Evolutionary conservation across 2,113 vertebrate genomes (phyloP).

Genomic region (Bubo blakistoni): DNA sequence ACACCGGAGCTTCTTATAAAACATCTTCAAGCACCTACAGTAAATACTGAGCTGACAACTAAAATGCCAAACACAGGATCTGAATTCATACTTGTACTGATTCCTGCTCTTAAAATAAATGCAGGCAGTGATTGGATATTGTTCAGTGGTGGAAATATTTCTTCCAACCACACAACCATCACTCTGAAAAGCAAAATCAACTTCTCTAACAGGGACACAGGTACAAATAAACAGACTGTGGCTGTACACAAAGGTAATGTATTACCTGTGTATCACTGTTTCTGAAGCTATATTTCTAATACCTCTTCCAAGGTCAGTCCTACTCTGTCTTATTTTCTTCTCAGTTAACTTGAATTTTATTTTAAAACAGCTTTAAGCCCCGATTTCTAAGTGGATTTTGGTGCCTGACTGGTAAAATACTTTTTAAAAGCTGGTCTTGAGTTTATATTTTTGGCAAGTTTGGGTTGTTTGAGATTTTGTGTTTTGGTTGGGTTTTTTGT

Average conservation of each 20-base stretch:
- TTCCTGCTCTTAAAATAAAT: slow-evolving; percentile 60
- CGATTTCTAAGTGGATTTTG: not conserved
- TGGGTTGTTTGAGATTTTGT: not conserved
- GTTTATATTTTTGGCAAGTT: not conserved
- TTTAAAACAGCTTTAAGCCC: not conserved
- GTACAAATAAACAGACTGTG: not conserved
- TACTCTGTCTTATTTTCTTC: not conserved
- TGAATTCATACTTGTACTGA: slow-evolving; percentile 24
- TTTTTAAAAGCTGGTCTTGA: not conserved
- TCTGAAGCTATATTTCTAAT: not conserved
- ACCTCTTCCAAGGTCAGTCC: not conserved
- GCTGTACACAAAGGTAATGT: not conserved
- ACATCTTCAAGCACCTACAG: slow-evolving; percentile 14
- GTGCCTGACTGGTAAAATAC: not conserved
- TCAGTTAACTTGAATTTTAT: not conserved
- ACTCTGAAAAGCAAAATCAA: not conserved
- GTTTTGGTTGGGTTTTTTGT: not conserved
- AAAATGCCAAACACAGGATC: not conserved
- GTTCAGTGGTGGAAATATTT: slow-evolving; percentile 57
- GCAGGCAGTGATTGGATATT: slow-evolving; percentile 55
- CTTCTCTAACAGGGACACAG: not conserved
- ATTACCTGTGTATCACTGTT: not conserved
- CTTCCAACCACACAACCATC: not conserved
- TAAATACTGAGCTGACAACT: slow-evolving; percentile 51
- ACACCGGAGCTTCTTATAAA: slow-evolving; percentile 30